Evolutionary conservation across 2,797 vertebrate genomes (phyloP).

Genomic region (Malacoctenus gilli): DNA sequence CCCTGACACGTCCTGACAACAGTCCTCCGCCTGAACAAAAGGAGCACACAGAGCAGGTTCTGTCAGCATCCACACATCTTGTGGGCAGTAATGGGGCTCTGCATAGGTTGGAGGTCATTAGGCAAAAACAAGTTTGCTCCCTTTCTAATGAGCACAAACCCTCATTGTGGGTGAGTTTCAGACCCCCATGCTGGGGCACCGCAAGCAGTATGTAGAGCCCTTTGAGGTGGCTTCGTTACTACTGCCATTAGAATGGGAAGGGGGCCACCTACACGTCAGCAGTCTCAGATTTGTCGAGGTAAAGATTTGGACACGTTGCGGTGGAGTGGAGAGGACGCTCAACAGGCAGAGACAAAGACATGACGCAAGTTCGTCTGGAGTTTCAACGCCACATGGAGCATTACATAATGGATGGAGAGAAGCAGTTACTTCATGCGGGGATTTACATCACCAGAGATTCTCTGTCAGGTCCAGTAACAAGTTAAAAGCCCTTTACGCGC

Average conservation of each 20-base stretch:
- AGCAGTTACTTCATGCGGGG: too few relatives aligned
- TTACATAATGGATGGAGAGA: too few relatives aligned
- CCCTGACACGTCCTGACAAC: constrained; percentile 37
- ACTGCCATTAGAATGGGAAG: constrained; percentile 5
- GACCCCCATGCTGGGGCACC: constrained; percentile 8
- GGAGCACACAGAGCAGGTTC: constrained; percentile 27
- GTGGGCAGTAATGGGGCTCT: constrained; percentile 21
- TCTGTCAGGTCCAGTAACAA: too few relatives aligned
- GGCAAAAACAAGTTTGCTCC: constrained; percentile 17
- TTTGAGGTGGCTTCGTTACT: constrained; percentile 11
- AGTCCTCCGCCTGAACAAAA: constrained; percentile 37
- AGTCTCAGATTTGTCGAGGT: too few relatives aligned
- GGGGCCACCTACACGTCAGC: too few relatives aligned
- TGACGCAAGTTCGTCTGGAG: too few relatives aligned
- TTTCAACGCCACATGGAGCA: too few relatives aligned
- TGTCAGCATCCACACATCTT: constrained; percentile 43
- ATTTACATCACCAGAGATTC: too few relatives aligned
- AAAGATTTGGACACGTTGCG: too few relatives aligned
- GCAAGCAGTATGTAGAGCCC: constrained; percentile 6
- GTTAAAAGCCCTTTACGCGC: too few relatives aligned
- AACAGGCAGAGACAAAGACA: too few relatives aligned
- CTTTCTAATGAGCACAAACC: constrained; percentile 42
- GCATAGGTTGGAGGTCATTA: constrained; percentile 46
- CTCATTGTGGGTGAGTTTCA: constrained; percentile 47
- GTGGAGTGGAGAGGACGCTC: too few relatives aligned